phyloP scores from a whole-genome alignment of 2,797 vertebrate species.

The Girardinus metallicus region DNA sequence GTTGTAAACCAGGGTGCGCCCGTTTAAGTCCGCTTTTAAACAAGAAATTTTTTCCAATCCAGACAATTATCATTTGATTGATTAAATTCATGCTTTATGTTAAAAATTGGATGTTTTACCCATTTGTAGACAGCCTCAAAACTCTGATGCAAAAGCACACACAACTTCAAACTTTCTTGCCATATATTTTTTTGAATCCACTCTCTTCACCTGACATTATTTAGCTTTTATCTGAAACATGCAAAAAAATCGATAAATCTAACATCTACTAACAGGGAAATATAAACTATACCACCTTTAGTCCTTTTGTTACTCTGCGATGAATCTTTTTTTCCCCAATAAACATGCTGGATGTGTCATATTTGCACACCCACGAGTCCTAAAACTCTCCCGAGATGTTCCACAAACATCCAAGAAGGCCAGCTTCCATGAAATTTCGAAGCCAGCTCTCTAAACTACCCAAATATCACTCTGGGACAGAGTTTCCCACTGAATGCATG shows the following conservation, averaged over 20 bases:
- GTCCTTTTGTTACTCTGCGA: not conserved
- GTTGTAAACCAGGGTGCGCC: slow-evolving; percentile 2
- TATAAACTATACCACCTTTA: not conserved
- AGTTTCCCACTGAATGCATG: not conserved
- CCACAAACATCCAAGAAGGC: not conserved
- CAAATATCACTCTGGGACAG: not conserved
- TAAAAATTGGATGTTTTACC: not conserved
- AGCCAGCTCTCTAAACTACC: not conserved
- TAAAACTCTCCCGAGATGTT: not conserved
- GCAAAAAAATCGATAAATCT: not conserved
- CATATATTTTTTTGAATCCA: not conserved
- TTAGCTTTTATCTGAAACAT: not conserved
- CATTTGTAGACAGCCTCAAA: not conserved
- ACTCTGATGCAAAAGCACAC: not conserved
- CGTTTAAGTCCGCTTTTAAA: slow-evolving; percentile 7
- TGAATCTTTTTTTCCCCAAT: not conserved
- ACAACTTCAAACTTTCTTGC: not conserved
- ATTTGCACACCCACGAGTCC: not conserved
- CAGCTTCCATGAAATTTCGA: not conserved
- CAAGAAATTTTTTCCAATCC: not conserved
- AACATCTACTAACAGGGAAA: not conserved
- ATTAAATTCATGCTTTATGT: not conserved
- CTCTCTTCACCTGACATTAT: not conserved
- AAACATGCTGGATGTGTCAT: not conserved
- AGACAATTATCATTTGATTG: not conserved